Evolutionary conservation across 2,797 vertebrate species (phyloP).

Genomic region (Notolabrus celidotus): DNA sequence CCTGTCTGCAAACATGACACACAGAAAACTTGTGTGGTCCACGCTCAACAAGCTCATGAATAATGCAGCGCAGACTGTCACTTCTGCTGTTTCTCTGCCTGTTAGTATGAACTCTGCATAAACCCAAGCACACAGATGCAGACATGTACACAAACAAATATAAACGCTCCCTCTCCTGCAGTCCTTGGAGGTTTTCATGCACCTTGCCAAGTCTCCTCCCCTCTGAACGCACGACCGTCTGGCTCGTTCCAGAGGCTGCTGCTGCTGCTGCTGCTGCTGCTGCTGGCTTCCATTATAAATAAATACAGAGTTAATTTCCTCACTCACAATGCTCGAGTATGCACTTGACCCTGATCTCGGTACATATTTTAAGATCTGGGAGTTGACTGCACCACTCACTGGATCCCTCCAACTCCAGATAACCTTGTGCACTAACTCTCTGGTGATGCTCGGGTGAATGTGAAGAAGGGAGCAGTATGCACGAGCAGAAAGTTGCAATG

Average conservation of each 20-base stretch:
- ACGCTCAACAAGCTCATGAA: conserved; percentile 29
- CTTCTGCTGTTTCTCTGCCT: conserved; percentile 28
- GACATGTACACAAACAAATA: conserved; percentile 14
- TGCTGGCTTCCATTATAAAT: not conserved
- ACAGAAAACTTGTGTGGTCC: not conserved
- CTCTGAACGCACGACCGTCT: conserved; percentile 8
- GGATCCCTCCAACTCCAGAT: conserved; percentile 15
- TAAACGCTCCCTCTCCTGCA: conserved; percentile 5
- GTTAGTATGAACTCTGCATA: conserved; percentile 34
- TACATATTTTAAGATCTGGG: conserved; percentile 30
- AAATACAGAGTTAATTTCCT: not conserved
- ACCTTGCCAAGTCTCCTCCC: conserved; percentile 10
- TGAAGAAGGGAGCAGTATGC: too few relatives aligned
- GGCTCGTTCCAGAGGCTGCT: conserved; percentile 1
- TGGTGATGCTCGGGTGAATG: not conserved
- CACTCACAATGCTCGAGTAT: conserved; percentile 1
- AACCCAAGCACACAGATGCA: conserved; percentile 17
- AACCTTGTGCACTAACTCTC: not conserved
- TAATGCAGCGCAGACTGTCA: conserved; percentile 31
- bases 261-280: not conserved
- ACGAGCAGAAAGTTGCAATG: not conserved
- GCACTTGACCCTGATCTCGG: conserved; percentile 23
- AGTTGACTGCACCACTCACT: conserved; percentile 16
- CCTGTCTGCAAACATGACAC: conserved; percentile 21
- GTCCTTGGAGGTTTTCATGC: not conserved